Evolutionary conservation across 2,797 vertebrate genomes (phyloP), one percentile per base, ranked within the genome.

Genomic region (Sylvilagus floridanus): DNA sequence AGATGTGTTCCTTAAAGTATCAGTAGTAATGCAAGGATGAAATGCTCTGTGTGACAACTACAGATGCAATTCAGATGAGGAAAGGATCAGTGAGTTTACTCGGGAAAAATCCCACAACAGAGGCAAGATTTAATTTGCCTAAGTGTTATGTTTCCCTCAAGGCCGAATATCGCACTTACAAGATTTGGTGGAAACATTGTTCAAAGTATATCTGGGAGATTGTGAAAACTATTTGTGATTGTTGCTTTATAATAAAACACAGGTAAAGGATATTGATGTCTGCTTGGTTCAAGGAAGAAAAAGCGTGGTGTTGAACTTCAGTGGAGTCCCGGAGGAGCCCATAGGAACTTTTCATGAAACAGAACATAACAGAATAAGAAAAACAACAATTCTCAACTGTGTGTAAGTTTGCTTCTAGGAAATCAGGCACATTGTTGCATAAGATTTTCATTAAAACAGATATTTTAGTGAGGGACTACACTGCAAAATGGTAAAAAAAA

Each of bases 331-430:
- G 24, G 63, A 60, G 68, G 7, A 83, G 16, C 57, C 84, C 60
- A 13, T 50, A 90, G 5, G 73, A 17, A 62, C 2, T 63, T 84
- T 62, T 7, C 35, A 19, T 63, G 32, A 88, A 90, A 85, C 2
- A 1, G 7, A 1, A 60, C 68, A 37, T 14, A 54, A 62, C 2
- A 8, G 88, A 90, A 35, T 57, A 16, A 57, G 54, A 21, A 57
- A 21, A 28, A 60, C 10, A 57, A 22, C 60, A 54, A 63, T 90
- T 93, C 21, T 16, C 2, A 37, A 28, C 5, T n/a, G 2, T 37
- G 4, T 76, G 16, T 30, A 42, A 63, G 54, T 90, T 90, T 95
- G 65, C 60, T 92, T 90, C 35, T 81, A 85, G 65, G 28, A 86
- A 84, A 78, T 24, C 32, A 60, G 47, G 19, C 0, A 57, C n/a